Evolutionary conservation across 1,140 invertebrate species (phyloP), one percentile per base, ranked within the genome.

Genomic region (Procambarus clarkii): DNA sequence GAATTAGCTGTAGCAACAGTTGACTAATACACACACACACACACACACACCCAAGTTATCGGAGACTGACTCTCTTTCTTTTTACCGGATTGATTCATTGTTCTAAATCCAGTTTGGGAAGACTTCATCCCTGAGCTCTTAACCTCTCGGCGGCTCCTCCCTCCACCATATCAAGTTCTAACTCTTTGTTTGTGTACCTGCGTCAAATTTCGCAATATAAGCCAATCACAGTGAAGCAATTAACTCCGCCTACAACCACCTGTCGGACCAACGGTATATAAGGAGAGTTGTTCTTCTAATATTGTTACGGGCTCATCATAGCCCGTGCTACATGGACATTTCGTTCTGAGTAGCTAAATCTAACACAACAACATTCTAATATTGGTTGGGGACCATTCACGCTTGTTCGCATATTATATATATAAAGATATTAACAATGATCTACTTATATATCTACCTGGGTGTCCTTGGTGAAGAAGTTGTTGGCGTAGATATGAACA

Each of bases 381-480:
- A 34, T 34, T 34, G 34, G 34, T 34, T 34, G 34, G 34, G 1
- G 34, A 34, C 1, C 34, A 34, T 34, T 34, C 34, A 34, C 34
- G 34, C 34, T 34, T 34, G 34, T 34, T 34, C 8, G 54, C 0
- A 58, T 58, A 58, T 58, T 58, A 15, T 15, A 24, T 34, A 34
- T 34, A 34, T 34, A 46, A 13, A 54, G 1, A 21, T 2, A 46
- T 34, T 8, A 21, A 18, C n/a, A 34, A 8, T 48, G 71, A 46
- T 34, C 24, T 24, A 74, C 83, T 50, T 3, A 96, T 96, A 34
- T 34, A 54, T 13, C 50, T 54, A 96, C 96, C 96, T 97, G 96
- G 0, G 97, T 96, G 93, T 97, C 97, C 93, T 96, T 96, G 93
- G 96, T 97, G 94, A 97, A 97, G 93, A 97, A 96, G 94, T 97